Evolutionary conservation across 2,113 vertebrate species (phyloP), one percentile per base, ranked within the genome.

Genomic region (Phasianus colchicus): DNA sequence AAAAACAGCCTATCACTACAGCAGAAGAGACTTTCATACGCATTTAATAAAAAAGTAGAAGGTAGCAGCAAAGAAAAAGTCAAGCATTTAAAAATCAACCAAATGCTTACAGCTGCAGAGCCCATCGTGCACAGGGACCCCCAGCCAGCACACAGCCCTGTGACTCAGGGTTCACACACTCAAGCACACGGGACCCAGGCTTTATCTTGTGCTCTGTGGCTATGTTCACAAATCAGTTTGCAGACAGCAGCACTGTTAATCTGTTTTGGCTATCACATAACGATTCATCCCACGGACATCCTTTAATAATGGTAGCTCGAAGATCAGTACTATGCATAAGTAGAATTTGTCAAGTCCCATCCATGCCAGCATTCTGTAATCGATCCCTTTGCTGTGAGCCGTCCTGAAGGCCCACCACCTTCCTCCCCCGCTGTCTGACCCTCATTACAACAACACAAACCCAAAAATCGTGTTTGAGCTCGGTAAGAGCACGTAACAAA

Each of bases 151-250:
- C 0, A 13, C 47, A 74, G 71, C 40, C 27, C 16, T 2, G 38
- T 1, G 22, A 3, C 54, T 22, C 3, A 3, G 63, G 48, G 13
- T 3, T 50, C 66, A 2, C n/a, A 6, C 16, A 6, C 10, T 5
- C 8, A 2, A 8, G 12, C 29, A 2, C 0, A 27, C 9, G 40
- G n/a, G 78, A 48, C 34, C 52, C 83, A 55, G 30, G 25, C 29
- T 3, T 27, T 8, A 12, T 9, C 29, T 5, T 5, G 27, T 0
- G 65, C 54, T 32, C 78, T 3, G 1, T 0, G 7, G 40, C 58
- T 40, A 15, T 3, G 0, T 5, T 19, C 12, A 21, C 4, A 76
- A 50, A 7, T 18, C 32, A 15, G 1, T 61, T 57, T 4, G 2
- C 61, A 38, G 65, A 3, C 34, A 80, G 19, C 10, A 25, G 29